Conservation (phyloP, 1,140 invertebrate species). For the Amphibalanus amphitrite region DNA sequence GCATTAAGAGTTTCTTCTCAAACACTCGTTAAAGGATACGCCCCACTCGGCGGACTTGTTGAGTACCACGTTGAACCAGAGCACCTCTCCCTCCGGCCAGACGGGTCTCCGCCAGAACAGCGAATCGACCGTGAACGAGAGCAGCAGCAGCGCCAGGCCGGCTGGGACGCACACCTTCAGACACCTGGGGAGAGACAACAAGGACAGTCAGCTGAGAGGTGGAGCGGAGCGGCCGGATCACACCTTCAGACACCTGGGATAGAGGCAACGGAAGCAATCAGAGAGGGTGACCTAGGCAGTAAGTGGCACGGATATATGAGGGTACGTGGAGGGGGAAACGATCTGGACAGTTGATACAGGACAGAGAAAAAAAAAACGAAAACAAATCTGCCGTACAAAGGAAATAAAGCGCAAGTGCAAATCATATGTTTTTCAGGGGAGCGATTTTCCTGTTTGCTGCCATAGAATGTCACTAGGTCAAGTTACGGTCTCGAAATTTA, state of each 20-base stretch:
- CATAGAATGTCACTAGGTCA: neutral
- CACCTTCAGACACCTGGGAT: too few species aligned
- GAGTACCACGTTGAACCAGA: conserved; percentile 85
- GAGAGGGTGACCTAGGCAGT: too few species aligned
- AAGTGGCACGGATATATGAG: too few species aligned
- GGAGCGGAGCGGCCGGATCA: too few species aligned
- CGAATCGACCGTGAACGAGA: conserved; percentile 74
- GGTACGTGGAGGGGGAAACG: too few species aligned
- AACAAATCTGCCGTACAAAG: neutral
- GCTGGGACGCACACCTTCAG: conserved; percentile 31
- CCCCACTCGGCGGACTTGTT: conserved; percentile 96
- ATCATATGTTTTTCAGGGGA: neutral
- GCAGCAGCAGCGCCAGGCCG: conserved; percentile 43
- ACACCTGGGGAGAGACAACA: neutral
- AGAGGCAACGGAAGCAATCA: too few species aligned
- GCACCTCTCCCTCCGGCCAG: conserved; percentile 96
- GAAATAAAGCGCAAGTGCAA: neutral
- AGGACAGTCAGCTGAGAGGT: too few species aligned
- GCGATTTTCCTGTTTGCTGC: neutral
- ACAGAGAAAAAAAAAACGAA: too few species aligned
- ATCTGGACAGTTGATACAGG: too few species aligned
- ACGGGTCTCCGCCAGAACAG: conserved; percentile 75
- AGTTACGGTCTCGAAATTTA: neutral
- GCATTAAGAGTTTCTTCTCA: too few species aligned
- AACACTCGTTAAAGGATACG: conserved; percentile 87